Evolutionary conservation across 2,797 vertebrate species (phyloP).

Genomic region (Hydrocynus forskahlii): DNA sequence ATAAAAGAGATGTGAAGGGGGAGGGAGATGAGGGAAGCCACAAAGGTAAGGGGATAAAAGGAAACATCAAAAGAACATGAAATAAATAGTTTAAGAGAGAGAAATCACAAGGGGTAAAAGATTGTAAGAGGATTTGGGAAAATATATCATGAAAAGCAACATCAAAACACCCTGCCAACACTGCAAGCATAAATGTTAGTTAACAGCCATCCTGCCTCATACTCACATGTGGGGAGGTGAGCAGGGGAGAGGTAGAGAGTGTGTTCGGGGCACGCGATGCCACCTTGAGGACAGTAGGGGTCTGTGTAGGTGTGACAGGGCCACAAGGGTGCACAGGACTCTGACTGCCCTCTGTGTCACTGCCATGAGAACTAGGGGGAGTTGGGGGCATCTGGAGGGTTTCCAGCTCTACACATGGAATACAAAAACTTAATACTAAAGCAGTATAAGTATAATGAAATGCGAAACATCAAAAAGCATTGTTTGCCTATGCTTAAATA

Average conservation of each 20-base stretch:
- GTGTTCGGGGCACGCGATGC: slow-evolving; percentile 77
- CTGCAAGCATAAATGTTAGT: neutral
- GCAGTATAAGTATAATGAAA: neutral
- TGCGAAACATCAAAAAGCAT: too few relatives aligned
- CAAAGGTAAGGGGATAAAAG: neutral
- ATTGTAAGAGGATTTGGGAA: too few relatives aligned
- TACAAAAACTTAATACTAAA: slow-evolving; percentile 15
- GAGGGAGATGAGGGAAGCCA: neutral
- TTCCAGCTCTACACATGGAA: slow-evolving; percentile 79
- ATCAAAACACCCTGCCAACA: neutral
- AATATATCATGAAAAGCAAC: neutral
- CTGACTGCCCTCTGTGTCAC: slow-evolving; percentile 94
- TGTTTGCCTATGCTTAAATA: neutral
- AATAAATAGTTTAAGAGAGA: neutral
- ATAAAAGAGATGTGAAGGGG: neutral
- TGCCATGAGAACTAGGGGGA: slow-evolving; percentile 95
- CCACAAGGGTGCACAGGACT: slow-evolving; percentile 84
- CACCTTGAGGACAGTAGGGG: slow-evolving; percentile 80
- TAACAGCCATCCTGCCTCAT: neutral
- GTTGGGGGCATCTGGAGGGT: slow-evolving; percentile 93
- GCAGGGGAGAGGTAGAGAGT: slow-evolving; percentile 93
- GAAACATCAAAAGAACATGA: neutral
- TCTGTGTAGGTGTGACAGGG: slow-evolving; percentile 72
- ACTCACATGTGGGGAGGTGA: slow-evolving; percentile 93
- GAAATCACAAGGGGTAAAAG: neutral